These are phyloP conservation scores for Lepilemur ruficaudatus DNA, from an alignment of 2,797 vertebrate species.

Conservation along the genomic window DNA sequence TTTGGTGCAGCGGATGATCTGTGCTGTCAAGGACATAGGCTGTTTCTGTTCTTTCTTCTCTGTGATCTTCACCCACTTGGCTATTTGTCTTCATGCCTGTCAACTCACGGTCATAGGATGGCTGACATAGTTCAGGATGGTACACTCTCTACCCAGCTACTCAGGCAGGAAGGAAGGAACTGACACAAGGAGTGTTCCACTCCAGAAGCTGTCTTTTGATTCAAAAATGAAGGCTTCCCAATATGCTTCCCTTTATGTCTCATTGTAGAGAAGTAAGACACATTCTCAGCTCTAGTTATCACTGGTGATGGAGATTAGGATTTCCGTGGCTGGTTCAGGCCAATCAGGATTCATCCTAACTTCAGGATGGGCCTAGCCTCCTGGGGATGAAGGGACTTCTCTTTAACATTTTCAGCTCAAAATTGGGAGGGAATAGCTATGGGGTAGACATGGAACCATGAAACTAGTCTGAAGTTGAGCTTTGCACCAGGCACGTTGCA, in stretches of 20 bases:
- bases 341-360: not conserved
- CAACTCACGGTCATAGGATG: not conserved
- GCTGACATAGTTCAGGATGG: not conserved
- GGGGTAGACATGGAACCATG: not conserved
- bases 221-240: not conserved
- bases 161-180: not conserved
- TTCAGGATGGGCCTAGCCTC: not conserved
- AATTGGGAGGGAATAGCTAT: not conserved
- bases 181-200: not conserved
- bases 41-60: not conserved
- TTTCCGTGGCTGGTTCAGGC: not conserved
- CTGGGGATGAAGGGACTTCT: not conserved
- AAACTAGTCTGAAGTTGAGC: not conserved
- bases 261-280: not conserved
- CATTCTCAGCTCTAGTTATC: not conserved
- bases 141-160: not conserved
- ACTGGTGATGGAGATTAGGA: rapidly evolving
- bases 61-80: not conserved
- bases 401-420: not conserved
- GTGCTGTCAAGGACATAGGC: not conserved
- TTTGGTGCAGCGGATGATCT: not conserved
- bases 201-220: not conserved
- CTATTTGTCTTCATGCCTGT: not conserved
- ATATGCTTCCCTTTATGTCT: not conserved
- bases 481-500: not conserved